Conservation (phyloP, 2,888 invertebrate genomes). For the Eupelmus urozonus region DNA sequence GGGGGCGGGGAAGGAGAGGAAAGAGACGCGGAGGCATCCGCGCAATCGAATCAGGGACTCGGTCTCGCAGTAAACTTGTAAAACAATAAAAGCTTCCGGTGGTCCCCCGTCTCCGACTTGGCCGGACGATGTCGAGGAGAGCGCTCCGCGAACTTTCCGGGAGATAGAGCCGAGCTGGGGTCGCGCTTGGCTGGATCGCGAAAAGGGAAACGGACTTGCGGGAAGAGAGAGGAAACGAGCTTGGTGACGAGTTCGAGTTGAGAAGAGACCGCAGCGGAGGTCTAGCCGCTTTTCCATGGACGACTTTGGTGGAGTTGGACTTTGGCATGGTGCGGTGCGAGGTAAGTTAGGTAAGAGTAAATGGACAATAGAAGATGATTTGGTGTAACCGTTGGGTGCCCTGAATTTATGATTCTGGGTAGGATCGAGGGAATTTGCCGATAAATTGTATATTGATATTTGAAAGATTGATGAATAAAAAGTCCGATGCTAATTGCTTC, state of each 20-base stretch:
- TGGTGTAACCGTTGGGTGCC: too few species aligned
- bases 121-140: constrained; percentile 66
- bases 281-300: too few species aligned
- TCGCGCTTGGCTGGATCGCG: constrained; percentile 9
- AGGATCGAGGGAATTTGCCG: too few species aligned
- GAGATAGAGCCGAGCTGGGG: not conserved
- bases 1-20: not conserved
- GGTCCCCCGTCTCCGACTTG: constrained; percentile 58
- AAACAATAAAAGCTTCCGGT: constrained; percentile 77
- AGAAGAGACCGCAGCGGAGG: too few species aligned
- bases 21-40: not conserved
- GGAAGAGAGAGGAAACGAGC: not conserved
- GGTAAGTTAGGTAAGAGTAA: too few species aligned
- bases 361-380: too few species aligned
- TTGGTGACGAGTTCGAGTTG: not conserved
- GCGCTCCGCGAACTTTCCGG: constrained; percentile 8
- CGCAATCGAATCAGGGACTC: constrained; percentile 68
- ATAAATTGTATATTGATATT: too few species aligned
- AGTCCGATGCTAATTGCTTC: too few species aligned
- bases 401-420: too few species aligned
- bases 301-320: too few species aligned
- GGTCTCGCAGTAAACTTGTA: constrained; percentile 72
- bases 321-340: too few species aligned
- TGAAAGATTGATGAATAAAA: too few species aligned
- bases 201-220: not conserved